These are phyloP conservation scores for Tenodera sinensis DNA, from an alignment of 2,888 invertebrate genomes.

Conservation along the genomic window DNA sequence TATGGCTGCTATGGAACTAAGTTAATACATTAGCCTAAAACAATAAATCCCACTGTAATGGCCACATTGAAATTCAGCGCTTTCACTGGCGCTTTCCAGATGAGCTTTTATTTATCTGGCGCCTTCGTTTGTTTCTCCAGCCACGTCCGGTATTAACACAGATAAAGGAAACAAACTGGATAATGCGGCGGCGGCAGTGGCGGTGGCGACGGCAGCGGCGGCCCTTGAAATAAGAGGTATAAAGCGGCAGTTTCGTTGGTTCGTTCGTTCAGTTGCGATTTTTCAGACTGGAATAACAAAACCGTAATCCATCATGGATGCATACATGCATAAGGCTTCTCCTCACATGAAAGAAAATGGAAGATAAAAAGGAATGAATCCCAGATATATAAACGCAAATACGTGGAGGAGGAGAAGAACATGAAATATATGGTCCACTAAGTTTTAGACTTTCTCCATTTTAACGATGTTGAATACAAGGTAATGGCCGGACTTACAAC, in stretches of 20 bases:
- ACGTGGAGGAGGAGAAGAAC: neutral
- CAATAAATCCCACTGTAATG: neutral
- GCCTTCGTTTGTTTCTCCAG: neutral
- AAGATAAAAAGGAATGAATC: neutral
- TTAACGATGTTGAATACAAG: neutral
- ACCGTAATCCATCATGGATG: neutral
- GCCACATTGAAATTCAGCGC: neutral
- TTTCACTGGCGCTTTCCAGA: neutral
- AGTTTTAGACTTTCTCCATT: neutral
- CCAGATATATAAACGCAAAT: neutral
- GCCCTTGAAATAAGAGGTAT: too few relatives aligned
- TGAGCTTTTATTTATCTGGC: neutral
- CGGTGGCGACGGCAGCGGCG: too few relatives aligned
- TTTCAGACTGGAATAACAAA: neutral
- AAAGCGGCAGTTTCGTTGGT: too few relatives aligned
- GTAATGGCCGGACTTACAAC: too few relatives aligned
- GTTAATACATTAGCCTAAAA: neutral
- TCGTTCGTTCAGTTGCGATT: too few relatives aligned
- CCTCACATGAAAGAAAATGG: neutral
- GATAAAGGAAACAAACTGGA: neutral
- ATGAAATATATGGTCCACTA: neutral
- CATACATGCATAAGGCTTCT: neutral
- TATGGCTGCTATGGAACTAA: neutral
- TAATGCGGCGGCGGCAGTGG: too few relatives aligned
- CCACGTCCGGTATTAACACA: neutral